Base-by-base conservation (phyloP, 1,140 invertebrate species). In the Cotesia vestalis region DNA sequence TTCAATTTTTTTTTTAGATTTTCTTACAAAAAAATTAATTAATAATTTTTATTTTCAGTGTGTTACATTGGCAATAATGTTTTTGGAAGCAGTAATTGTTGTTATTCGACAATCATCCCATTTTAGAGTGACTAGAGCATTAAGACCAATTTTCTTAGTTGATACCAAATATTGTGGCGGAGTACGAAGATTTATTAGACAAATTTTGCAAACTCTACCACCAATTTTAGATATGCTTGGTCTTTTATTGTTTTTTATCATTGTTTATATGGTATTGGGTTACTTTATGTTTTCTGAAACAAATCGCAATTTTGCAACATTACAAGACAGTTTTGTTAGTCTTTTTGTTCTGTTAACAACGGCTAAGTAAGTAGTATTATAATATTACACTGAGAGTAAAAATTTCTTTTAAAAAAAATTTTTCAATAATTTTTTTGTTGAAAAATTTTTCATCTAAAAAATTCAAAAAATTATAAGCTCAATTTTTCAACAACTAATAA, bases 281-380 rank as follows among this genome's bases (percentile, higher is more conserved):
- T 96, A 93, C 82, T 96, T 94, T 83, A 84, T 97, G 73, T 96
- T 96, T 83, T 91, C 90, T 64, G 88, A 91, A 40, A 89, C 90
- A 75, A 94, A 95, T 84, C 89, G 90, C 75, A 93, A 95, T 85
- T 96, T 96, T 81, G 85, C 85, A 60, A 93, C 93, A 1, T 87
- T 96, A 40, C 90, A 91, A 77, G 91, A 94, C 80, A 95, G 94
- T 74, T 96, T 96, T 85, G 92, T 97, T 73, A 96, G 92, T 80
- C 91, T 97, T 80, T 97, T 96, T 85, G 94, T 97, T 55, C 88
- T 97, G 17, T 88, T 97, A 0, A 97, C 96, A 0, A 96, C 95
- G 17, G 95, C 95, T 71, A 97, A 97, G 95, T 96, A 89, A 91
- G 92, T 90, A 14, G 27, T 27, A 27, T 27, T 3, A 27, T 27